Evolutionary conservation across 2,888 invertebrate genomes (phyloP).

Genomic region (Rotaria socialis): DNA sequence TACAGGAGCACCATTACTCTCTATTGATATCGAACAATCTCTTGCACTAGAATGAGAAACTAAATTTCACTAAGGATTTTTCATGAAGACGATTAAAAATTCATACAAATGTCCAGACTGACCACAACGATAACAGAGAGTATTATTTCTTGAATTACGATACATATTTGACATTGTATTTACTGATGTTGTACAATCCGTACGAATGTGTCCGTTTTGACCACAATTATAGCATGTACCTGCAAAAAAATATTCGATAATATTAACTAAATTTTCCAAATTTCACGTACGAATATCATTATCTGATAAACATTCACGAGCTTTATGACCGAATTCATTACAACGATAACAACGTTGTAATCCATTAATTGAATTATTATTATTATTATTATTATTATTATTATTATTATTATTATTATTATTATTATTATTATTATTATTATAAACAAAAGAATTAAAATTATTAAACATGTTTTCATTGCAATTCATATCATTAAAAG

Average conservation of each 20-base stretch:
- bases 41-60: neutral
- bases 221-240: conserved; percentile 33
- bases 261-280: neutral
- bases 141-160: neutral
- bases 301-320: neutral
- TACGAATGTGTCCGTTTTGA: neutral
- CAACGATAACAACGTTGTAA: conserved; percentile 10
- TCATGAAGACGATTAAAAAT: neutral
- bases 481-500: neutral
- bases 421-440: neutral
- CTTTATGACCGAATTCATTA: neutral
- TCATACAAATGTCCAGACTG: neutral
- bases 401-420: neutral
- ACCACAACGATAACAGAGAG: conserved; percentile 19
- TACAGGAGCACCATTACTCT: neutral
- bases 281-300: neutral
- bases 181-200: neutral
- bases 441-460: neutral
- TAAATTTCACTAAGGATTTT: too few relatives aligned
- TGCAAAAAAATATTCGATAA: neutral
- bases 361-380: neutral
- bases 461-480: neutral
- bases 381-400: neutral
- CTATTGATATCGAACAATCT: neutral
- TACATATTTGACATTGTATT: neutral